Percentiles rank a stretch among this genome's conserved stretches.
These are phyloP conservation scores for Falco columbarius DNA, from an alignment of 2,797 vertebrate genomes.

Conservation along the genomic window DNA sequence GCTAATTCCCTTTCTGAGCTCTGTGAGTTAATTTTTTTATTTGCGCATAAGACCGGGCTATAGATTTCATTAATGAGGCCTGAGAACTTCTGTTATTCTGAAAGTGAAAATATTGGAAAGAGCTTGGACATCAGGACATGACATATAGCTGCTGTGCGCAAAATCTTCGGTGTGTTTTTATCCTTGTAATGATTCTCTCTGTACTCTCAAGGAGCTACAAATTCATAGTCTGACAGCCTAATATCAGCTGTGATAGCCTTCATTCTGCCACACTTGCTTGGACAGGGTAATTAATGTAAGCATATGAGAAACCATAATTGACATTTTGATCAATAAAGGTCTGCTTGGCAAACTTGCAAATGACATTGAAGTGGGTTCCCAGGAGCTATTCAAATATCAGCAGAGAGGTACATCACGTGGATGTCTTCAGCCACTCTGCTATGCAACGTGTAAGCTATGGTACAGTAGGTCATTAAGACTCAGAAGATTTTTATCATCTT, in stretches of 20 bases:
- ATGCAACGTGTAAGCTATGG: fast-evolving
- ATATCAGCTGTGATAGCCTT: conserved; percentile 33
- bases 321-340: conserved; percentile 54
- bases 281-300: conserved; percentile 48
- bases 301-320: conserved; percentile 24
- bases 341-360: conserved; percentile 39
- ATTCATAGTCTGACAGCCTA: conserved; percentile 35
- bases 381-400: not conserved
- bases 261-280: conserved; percentile 13
- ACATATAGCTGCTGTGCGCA: not conserved
- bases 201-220: conserved; percentile 24
- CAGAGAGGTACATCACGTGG: not conserved
- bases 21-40: not conserved
- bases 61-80: not conserved
- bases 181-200: not conserved
- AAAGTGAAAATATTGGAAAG: not conserved
- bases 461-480: not conserved
- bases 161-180: not conserved
- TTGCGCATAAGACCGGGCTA: not conserved
- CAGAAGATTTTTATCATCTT: not conserved
- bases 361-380: not conserved
- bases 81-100: conserved; percentile 7
- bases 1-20: not conserved
- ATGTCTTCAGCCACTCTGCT: not conserved
- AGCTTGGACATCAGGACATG: not conserved